Percentiles rank a stretch among this genome's conserved stretches.
These are phyloP conservation scores for Charanyca ferruginea DNA, from an alignment of 2,888 invertebrate species.

Conservation along the genomic window DNA sequence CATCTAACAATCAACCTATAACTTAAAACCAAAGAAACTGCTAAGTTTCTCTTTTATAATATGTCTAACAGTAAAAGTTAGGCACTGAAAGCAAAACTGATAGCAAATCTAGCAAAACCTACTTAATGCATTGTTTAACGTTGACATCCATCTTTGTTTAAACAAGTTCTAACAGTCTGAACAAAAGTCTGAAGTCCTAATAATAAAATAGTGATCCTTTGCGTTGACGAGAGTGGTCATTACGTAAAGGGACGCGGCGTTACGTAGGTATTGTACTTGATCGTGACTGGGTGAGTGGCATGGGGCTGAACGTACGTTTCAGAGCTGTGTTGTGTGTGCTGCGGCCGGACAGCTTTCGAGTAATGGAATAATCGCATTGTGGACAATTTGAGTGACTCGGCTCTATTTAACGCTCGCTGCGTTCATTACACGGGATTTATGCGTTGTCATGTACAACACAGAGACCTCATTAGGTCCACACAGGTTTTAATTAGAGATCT, in stretches of 20 bases:
- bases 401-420: conserved; percentile 86
- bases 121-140: conserved; percentile 7
- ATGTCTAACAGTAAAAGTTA: background rate
- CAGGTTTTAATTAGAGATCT: conserved; percentile 86
- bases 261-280: conserved; percentile 38
- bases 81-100: no score
- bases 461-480: conserved; percentile 84
- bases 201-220: conserved; percentile 47
- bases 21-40: background rate
- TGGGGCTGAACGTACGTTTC: conserved; percentile 64
- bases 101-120: no score
- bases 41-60: background rate
- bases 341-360: conserved; percentile 77
- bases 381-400: conserved; percentile 87
- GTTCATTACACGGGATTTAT: conserved; percentile 89
- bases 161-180: conserved; percentile 20
- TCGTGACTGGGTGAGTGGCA: conserved; percentile 44
- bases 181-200: conserved; percentile 24
- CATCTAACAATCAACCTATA: background rate
- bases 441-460: conserved; percentile 85
- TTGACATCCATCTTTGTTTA: conserved; percentile 38
- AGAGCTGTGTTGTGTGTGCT: conserved; percentile 67
- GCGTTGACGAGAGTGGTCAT: conserved; percentile 54
- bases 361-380: conserved; percentile 89
- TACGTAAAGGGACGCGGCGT: conserved; percentile 43